These are phyloP conservation scores for Poecile montanus DNA, from an alignment of 2,797 vertebrate genomes.

Conservation along the genomic window DNA sequence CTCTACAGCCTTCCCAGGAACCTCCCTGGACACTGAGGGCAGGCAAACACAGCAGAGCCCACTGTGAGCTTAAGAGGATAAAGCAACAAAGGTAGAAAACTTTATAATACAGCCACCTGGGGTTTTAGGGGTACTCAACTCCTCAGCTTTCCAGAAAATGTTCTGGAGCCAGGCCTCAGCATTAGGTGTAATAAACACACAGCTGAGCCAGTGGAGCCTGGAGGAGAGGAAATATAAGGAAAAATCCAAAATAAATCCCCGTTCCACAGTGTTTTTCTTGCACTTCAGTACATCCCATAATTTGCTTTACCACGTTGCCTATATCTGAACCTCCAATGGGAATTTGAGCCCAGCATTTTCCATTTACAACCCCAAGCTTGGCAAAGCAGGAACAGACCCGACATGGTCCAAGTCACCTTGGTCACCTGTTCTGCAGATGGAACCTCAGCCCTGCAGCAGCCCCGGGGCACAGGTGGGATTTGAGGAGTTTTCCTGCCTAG, in stretches of 20 bases:
- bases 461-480: accelerated
- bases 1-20: neutral
- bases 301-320: neutral
- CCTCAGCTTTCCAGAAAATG: neutral
- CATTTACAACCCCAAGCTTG: neutral
- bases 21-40: neutral
- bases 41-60: neutral
- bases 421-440: neutral
- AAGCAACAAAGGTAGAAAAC: neutral
- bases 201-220: neutral
- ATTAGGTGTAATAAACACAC: neutral
- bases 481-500: neutral
- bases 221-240: accelerated
- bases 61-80: neutral
- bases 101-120: neutral
- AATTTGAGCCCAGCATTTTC: neutral
- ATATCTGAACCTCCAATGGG: accelerated
- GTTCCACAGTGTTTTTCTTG: neutral
- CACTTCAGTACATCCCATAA: neutral
- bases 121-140: neutral
- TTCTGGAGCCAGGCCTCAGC: neutral
- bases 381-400: neutral
- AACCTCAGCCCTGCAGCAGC: neutral
- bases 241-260: neutral
- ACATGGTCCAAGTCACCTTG: too few species aligned